Evolutionary conservation across 2,797 vertebrate species (phyloP), one percentile per base, ranked within the genome.

Genomic region (Typhlichthys subterraneus): DNA sequence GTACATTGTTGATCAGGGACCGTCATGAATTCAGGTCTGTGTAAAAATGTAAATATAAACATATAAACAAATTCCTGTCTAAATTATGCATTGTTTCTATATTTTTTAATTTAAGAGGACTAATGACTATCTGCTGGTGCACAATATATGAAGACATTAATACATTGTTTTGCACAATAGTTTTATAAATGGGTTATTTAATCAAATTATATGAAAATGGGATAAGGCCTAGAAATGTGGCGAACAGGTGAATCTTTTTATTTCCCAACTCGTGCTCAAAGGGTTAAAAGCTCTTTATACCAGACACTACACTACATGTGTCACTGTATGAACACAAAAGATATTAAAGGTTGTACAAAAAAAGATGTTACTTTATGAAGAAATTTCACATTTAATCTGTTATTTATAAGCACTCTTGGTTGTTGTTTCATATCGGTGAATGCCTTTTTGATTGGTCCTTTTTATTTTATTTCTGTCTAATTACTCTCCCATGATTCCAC

Each of bases 181-280:
- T 94, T 93, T 94, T 93, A 95, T 97, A 93, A 92, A 92, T 95
- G 91, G 93, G 95, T 97, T 97, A 97, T 96, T 96, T 96, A 95
- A 93, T 94, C 92, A 93, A 94, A 93, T 84, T 79, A 87, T 85
- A 89, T 64, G 79, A 82, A 79, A 88, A 87, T 71, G 75, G 82
- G 64, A 85, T 57, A 65, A 71, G 74, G 74, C 62, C 85, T 87
- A 87, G 62, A 69, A 82, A 76, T 57, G 63, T 84, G 79, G 63
- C 83, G 79, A 73, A 77, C 81, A 81, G 66, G 70, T 80, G 73
- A 83, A 70, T 81, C 76, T 86, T 91, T 93, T 91, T 88, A 89
- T 87, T 90, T 87, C 87, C 33, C 91, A 93, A 91, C 93, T 95
- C 94, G 94, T 96, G 95, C 96, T 97, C 95, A 96, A 98, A 98